Conservation (phyloP, 2,797 vertebrate genomes). For the Cuculus canorus region DNA sequence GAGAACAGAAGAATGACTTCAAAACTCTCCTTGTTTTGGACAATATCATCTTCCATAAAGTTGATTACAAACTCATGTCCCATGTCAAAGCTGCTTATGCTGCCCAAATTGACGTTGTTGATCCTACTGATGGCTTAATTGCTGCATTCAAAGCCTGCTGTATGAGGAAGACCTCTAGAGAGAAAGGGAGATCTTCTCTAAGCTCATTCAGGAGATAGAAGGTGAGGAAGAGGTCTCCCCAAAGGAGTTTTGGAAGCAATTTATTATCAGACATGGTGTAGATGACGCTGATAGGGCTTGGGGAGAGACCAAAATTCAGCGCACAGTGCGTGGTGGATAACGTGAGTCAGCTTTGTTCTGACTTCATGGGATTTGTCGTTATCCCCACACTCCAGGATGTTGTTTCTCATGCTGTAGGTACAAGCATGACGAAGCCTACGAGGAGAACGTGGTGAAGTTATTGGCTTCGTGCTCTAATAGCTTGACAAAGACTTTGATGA, state of each 20-base stretch:
- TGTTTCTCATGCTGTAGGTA: not conserved
- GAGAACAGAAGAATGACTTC: not conserved
- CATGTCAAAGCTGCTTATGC: not conserved
- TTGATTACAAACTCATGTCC: not conserved
- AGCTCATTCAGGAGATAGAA: not conserved
- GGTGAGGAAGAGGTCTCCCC: not conserved
- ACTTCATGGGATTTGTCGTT: not conserved
- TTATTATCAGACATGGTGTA: not conserved
- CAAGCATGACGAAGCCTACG: not conserved
- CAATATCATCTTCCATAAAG: not conserved
- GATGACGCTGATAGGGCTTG: not conserved
- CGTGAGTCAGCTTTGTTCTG: not conserved
- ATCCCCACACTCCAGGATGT: not conserved
- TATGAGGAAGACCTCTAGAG: not conserved
- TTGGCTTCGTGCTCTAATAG: not conserved
- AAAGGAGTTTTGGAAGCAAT: not conserved
- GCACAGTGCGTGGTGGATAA: not conserved
- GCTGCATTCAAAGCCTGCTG: not conserved
- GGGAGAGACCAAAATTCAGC: not conserved
- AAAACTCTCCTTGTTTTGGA: not conserved
- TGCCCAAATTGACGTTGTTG: not conserved
- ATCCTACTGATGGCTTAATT: not conserved
- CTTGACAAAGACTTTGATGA: not conserved
- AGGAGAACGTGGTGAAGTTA: not conserved
- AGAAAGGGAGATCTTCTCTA: not conserved